Base-by-base conservation (phyloP, 2,113 vertebrate genomes). In the Festucalex cinctus region DNA sequence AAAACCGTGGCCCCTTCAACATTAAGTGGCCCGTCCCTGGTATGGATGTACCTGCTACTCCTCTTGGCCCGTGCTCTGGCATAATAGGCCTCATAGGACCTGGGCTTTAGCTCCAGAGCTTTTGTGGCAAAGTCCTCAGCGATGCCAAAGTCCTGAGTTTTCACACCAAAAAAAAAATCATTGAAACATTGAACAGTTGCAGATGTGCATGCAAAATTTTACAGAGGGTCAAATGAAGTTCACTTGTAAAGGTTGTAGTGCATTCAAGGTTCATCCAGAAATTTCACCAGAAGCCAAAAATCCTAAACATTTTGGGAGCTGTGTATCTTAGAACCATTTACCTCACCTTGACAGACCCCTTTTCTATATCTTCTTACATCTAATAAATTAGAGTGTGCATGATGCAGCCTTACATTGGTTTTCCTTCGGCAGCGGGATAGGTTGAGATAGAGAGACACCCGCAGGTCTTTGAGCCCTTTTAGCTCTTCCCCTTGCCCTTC, bases 71-170 rank as follows among this genome's bases (percentile, higher is more conserved):
- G 93, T 1, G 97, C 97, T 81, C 97, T 90, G 66, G 97, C 97
- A 3, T 99, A 99, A 88, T 92, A 98, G 0, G 96, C 97, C 90
- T 99, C 97, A 0, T 97, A 98, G 64, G 94, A 99, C 77, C 92
- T 94, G 20, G 97, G 96, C 81, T 98, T 99, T 76, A 99, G 88
- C 64, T 98, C 97, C 68, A 99, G 71, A 2, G 97, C 97, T 91
- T 99, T 99, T 62, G 94, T 95, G 73, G 97, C 97, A 87, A 99
- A 98, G 70, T 99, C 97, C 75, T 99, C 97, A 7, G 97, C 97
- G 86, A 99, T 93, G 68, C 97, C 97, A 66, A 98, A 99, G 79
- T 99, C 97, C 97, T 99, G 80, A 26, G 32, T 60, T 77, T 69
- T 57, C 35, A 70, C 74, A 73, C 16, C 16, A 10, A 89, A 16